Evolutionary conservation across 2,113 vertebrate genomes (phyloP).

Genomic region (Bagarius yarrelli): DNA sequence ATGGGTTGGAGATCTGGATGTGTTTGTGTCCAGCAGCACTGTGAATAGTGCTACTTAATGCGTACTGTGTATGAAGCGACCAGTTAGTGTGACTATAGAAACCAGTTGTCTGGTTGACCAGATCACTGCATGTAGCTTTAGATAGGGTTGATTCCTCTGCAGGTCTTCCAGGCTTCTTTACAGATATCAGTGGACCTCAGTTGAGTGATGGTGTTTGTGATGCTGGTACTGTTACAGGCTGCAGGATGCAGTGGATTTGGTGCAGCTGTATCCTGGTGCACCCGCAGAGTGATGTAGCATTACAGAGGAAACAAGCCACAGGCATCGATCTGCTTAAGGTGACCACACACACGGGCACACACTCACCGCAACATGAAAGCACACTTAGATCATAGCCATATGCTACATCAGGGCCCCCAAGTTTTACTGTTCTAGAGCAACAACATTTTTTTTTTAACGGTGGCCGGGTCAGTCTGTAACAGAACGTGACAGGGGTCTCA

Average conservation of each 20-base stretch:
- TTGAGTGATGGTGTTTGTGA: neutral
- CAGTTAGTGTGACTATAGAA: too few relatives aligned
- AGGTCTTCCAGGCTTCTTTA: too few relatives aligned
- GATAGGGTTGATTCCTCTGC: too few relatives aligned
- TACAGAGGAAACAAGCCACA: constrained; percentile 69
- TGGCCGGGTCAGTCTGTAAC: too few relatives aligned
- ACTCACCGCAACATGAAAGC: neutral
- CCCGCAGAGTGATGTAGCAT: constrained; percentile 83
- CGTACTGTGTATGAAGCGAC: too few relatives aligned
- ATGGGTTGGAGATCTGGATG: too few relatives aligned
- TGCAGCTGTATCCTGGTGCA: constrained; percentile 84
- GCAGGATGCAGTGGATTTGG: constrained; percentile 78
- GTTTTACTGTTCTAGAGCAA: neutral
- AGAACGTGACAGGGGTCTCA: too few relatives aligned
- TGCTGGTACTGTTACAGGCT: constrained; percentile 65
- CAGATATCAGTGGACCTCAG: neutral
- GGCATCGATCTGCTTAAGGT: constrained; percentile 86
- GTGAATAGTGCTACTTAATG: too few relatives aligned
- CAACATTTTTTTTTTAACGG: neutral
- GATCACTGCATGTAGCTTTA: too few relatives aligned
- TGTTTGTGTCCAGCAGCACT: too few relatives aligned
- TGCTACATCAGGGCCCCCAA: too few relatives aligned
- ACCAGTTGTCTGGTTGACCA: too few relatives aligned
- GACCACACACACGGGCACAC: constrained; percentile 24
- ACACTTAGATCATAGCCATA: neutral